Evolutionary conservation across 2,113 vertebrate genomes (phyloP).

Genomic region (Vombatus ursinus): DNA sequence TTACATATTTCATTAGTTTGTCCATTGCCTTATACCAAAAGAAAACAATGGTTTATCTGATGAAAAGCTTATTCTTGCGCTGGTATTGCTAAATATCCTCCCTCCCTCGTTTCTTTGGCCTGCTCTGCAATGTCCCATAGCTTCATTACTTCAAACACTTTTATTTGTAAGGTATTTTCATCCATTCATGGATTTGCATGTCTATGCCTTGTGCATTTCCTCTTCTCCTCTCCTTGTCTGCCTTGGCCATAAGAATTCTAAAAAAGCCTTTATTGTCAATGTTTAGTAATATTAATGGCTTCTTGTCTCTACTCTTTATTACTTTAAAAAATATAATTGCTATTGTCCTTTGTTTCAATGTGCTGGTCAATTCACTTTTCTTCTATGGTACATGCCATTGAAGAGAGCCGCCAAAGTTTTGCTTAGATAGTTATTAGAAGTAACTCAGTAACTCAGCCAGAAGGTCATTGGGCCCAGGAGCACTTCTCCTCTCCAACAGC

Average conservation of each 20-base stretch:
- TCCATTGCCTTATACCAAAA: neutral
- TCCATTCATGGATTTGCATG: neutral
- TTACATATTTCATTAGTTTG: neutral
- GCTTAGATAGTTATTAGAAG: neutral
- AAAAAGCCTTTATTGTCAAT: neutral
- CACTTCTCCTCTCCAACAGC: neutral
- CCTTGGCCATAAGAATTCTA: neutral
- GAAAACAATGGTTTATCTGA: neutral
- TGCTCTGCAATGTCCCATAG: neutral
- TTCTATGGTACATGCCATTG: neutral
- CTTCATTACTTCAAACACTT: no score
- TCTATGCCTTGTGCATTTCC: neutral
- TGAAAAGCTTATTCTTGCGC: neutral
- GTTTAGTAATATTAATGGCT: neutral
- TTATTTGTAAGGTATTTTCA: neutral
- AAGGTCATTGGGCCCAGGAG: neutral
- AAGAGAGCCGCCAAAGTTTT: constrained; percentile 3
- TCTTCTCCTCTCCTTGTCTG: neutral
- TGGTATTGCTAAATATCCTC: neutral
- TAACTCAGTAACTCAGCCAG: neutral
- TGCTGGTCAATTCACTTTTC: neutral
- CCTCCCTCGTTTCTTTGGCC: neutral
- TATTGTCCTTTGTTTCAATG: neutral
- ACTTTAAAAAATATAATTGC: neutral
- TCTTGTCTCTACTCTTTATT: neutral